Base-by-base conservation (phyloP, 2,797 vertebrate species). In the Vireo griseus region DNA sequence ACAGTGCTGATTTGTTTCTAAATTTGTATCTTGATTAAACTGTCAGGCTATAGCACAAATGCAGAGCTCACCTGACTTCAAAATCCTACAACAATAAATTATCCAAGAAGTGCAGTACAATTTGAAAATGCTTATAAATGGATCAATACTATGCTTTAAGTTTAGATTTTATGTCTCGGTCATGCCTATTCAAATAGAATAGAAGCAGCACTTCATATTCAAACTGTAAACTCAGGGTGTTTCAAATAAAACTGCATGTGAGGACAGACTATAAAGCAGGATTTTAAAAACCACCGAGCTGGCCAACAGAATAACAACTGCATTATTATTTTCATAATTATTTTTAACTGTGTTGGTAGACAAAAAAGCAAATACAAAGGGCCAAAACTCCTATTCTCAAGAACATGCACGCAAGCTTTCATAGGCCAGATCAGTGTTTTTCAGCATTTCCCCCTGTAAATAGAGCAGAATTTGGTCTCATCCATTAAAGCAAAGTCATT, bases 21-120 rank as follows among this genome's bases (percentile, higher is more conserved):
- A 96, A 96, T 97, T 96, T 92, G 90, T 97, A 93, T 90, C 93
- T 95, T 96, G 92, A 97, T 97, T 97, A 95, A 96, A 95, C 69
- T 97, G 95, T 96, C 95, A 96, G 85, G 57, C 84, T 58, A 40
- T 4, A 78, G 69, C 61, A 92, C 73, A 92, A 95, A 91, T 57
- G 67, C 42, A 94, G 72, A 77, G 78, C 83, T 71, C 80, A 96
- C 78, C 88, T 93, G 90, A 87, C 67, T 91, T 93, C 54, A 54
- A 94, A 96, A 94, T 50, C 68, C 45, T 76, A 37, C 65, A 80
- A 75, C 69, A 91, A 76, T 92, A 88, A 96, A 92, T 96, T 90
- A 95, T 48, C 87, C 52, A 83, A 54, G 55, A 77, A 88, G 48
- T 10, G 44, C 26, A 71, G 28, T 12, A 44, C 20, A 42, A 69